Percentiles rank a stretch among this genome's conserved stretches.
Conservation (phyloP, 2,797 vertebrate genomes). For the Remorina albescens region DNA sequence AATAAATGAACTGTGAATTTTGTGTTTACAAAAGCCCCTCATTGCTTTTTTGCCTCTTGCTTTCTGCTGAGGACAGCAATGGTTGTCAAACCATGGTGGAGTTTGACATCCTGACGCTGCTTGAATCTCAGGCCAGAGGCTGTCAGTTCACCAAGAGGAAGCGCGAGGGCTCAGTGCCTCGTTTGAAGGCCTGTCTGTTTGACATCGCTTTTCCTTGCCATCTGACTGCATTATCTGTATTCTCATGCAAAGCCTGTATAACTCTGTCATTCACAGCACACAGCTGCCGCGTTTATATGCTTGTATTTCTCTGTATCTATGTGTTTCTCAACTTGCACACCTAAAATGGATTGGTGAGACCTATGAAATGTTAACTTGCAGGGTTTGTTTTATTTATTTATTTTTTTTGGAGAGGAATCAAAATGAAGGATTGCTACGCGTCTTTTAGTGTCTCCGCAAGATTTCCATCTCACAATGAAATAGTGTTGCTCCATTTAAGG, state of each 20-base stretch:
- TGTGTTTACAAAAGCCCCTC: conserved; percentile 66
- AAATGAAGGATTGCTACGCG: conserved; percentile 47
- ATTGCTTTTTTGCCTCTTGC: conserved; percentile 58
- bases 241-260: conserved; percentile 72
- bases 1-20: conserved; percentile 72
- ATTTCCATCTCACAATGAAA: conserved; percentile 47
- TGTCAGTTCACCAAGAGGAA: conserved; percentile 71
- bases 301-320: conserved; percentile 28
- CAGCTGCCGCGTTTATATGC: conserved; percentile 36
- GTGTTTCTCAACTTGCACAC: conserved; percentile 20
- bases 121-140: conserved; percentile 77
- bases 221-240: conserved; percentile 76
- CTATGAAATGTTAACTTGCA: conserved; percentile 47
- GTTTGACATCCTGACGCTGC: conserved; percentile 77
- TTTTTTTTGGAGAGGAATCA: conserved; percentile 54
- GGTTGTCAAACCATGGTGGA: conserved; percentile 75
- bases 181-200: conserved; percentile 81
- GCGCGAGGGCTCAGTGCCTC: conserved; percentile 65
- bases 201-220: conserved; percentile 69
- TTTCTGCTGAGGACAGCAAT: conserved; percentile 81
- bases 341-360: conserved; percentile 29
- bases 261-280: conserved; percentile 65
- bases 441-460: conserved; percentile 19
- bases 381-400: conserved; percentile 53
- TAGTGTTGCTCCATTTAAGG: conserved; percentile 23